Percentiles rank a stretch among this genome's conserved stretches.
Evolutionary conservation across 2,797 vertebrate species (phyloP).

Genomic region (Aphelocoma californica): DNA sequence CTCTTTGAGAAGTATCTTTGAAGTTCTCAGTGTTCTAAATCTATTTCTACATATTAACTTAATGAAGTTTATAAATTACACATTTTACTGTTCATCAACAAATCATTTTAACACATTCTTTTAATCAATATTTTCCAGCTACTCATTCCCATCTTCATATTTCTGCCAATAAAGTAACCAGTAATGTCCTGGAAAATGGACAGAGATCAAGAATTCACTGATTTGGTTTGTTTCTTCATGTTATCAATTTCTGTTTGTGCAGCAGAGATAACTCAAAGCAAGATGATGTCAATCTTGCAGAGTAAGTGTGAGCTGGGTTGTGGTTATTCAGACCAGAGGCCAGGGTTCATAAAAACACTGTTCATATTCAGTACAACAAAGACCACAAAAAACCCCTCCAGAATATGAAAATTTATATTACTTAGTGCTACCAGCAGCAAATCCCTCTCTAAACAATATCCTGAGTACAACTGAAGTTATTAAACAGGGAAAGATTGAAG

Average conservation of each 20-base stretch:
- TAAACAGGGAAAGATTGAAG: background rate
- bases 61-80: background rate
- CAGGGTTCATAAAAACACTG: background rate
- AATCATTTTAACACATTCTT: background rate
- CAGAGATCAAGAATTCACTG: slow-evolving; percentile 15
- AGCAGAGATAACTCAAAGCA: background rate
- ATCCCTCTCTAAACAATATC: background rate
- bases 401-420: background rate
- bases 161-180: slow-evolving; percentile 28
- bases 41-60: background rate
- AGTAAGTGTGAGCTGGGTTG: background rate
- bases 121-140: slow-evolving; percentile 13
- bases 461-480: background rate
- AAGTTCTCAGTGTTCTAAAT: background rate
- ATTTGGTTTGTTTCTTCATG: background rate
- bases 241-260: background rate
- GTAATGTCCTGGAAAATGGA: background rate
- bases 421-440: background rate
- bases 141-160: background rate
- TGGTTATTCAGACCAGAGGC: background rate
- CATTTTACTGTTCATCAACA: slow-evolving; percentile 12
- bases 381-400: background rate
- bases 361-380: background rate
- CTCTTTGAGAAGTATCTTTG: background rate
- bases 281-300: background rate